These are phyloP conservation scores for Rynchops niger DNA, from an alignment of 2,113 vertebrate genomes.

Conservation along the genomic window DNA sequence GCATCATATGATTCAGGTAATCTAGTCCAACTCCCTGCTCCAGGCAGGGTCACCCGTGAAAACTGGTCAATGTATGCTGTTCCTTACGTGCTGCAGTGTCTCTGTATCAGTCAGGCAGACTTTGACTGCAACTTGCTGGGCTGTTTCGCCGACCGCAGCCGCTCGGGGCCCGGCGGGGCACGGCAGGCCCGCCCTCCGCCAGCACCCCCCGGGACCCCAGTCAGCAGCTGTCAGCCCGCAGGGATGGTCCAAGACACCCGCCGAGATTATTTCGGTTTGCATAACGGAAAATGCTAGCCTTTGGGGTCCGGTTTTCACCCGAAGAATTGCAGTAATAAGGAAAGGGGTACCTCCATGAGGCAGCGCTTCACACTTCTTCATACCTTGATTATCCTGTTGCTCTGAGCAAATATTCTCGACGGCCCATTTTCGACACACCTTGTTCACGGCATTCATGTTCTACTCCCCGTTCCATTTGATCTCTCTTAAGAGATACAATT, in stretches of 20 bases:
- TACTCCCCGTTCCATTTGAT: not conserved
- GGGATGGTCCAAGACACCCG: rapidly evolving
- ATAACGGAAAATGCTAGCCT: rapidly evolving
- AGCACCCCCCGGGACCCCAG: too few relatives aligned
- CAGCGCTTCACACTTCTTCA: too few relatives aligned
- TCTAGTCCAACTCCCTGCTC: not conserved
- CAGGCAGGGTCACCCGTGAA: not conserved
- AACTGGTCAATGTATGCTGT: rapidly evolving
- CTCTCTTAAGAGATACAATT: not conserved
- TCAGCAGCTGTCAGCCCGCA: not conserved
- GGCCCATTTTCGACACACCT: not conserved
- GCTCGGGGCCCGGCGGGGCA: not conserved
- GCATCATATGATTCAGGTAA: too few relatives aligned
- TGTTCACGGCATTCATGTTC: not conserved
- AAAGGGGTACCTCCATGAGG: not conserved
- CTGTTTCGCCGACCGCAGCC: too few relatives aligned
- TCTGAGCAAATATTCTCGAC: not conserved
- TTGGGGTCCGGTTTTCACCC: not conserved
- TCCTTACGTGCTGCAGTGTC: rapidly evolving
- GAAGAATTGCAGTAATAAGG: too few relatives aligned
- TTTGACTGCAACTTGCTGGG: rapidly evolving
- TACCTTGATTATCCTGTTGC: not conserved
- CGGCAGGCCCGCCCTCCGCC: not conserved
- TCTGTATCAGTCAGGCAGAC: too few relatives aligned
- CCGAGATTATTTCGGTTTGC: rapidly evolving